phyloP scores from a whole-genome alignment of 2,113 vertebrate species.

The Chitala chitala region DNA sequence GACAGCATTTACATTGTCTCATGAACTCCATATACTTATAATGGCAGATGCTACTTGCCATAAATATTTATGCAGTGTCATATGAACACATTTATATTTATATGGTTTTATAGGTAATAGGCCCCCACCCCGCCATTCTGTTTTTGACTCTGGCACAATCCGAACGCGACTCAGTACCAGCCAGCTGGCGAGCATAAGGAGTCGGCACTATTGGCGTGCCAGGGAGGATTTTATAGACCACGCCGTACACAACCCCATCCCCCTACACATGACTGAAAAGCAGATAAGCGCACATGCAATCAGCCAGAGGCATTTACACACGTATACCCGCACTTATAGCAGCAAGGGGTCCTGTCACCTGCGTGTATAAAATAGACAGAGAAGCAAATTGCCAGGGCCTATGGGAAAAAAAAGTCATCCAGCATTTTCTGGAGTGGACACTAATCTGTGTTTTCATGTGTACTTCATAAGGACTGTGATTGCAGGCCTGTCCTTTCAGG shows the following conservation, averaged over 20 bases:
- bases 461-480: neutral
- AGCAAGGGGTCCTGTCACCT: neutral
- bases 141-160: slow-evolving; percentile 41
- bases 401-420: neutral
- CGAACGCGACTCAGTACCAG: slow-evolving; percentile 32
- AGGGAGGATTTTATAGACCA: slow-evolving; percentile 8
- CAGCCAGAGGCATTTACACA: neutral
- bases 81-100: neutral
- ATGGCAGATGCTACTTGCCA: neutral
- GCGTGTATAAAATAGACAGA: neutral
- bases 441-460: neutral
- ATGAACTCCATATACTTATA: neutral
- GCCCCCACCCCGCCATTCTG: slow-evolving; percentile 39
- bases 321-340: neutral
- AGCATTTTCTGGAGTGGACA: neutral
- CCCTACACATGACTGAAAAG: neutral
- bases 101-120: slow-evolving; percentile 48
- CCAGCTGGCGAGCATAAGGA: slow-evolving; percentile 48
- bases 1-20: too few species aligned
- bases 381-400: neutral
- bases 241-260: neutral
- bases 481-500: too few species aligned
- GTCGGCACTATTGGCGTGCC: slow-evolving; percentile 31
- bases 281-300: neutral
- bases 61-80: neutral